Evolutionary conservation across 2,888 invertebrate species (phyloP).

Genomic region (Metallyticus violacea): DNA sequence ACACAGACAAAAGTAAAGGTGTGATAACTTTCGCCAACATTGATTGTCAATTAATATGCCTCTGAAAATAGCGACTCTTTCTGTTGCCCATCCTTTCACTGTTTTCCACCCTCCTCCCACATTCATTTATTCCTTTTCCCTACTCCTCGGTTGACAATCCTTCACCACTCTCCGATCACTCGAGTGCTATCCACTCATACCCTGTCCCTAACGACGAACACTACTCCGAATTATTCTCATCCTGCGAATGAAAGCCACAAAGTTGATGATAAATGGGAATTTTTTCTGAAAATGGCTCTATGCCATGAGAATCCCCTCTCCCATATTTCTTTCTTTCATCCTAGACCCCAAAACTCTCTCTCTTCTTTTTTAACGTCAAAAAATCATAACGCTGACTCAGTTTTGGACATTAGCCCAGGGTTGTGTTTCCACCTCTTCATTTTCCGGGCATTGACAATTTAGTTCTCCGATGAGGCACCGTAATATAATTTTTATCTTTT

Average conservation of each 20-base stretch:
- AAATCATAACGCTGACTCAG: slow-evolving; percentile 12
- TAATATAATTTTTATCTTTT: neutral
- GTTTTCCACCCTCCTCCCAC: too few species aligned
- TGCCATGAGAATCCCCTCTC: neutral
- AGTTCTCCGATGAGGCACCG: neutral
- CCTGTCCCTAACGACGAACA: neutral
- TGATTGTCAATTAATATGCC: neutral
- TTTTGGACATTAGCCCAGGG: neutral
- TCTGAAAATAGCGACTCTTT: too few species aligned
- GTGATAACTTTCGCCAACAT: neutral
- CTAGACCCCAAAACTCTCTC: neutral
- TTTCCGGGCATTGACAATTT: neutral
- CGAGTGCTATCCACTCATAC: neutral
- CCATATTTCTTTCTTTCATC: neutral
- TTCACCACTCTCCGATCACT: neutral
- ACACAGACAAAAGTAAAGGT: neutral
- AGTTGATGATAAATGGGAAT: slow-evolving; percentile 12
- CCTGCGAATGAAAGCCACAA: slow-evolving; percentile 15
- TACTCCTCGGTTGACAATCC: neutral
- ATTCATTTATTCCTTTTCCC: neutral
- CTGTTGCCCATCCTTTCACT: too few species aligned
- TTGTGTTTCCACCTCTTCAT: neutral
- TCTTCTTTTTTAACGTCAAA: slow-evolving; percentile 7
- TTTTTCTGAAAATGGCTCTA: slow-evolving; percentile 10
- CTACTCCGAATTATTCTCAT: slow-evolving; percentile 8